Evolutionary conservation across 2,888 invertebrate species (phyloP), one percentile per base, ranked within the genome.

Genomic region (Flexamia atlantica): DNA sequence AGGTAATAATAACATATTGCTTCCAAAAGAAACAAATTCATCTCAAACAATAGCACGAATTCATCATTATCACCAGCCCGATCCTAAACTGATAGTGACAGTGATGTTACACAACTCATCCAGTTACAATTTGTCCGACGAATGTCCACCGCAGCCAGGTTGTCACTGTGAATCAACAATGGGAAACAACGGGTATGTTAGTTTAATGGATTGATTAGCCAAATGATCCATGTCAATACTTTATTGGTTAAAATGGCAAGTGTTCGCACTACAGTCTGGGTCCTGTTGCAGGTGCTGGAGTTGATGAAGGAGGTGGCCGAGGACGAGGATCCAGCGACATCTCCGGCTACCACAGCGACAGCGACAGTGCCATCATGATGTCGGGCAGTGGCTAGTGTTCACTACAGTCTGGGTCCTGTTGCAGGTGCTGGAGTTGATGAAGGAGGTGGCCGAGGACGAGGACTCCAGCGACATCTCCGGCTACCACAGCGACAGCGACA

Each of bases 401-500:
- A n/a, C n/a, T n/a, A n/a, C n/a, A n/a, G n/a, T n/a, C n/a, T n/a
- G n/a, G n/a, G n/a, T n/a, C n/a, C 4, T 80, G 50, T n/a, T 85
- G 50, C 84, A 88, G 83, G 95, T 97, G 17, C 91, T 97, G 87
- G 93, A 95, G 36, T 92, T 97, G 90, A 96, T 97, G 95, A 90
- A 90, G 88, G 92, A 91, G 87, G 90, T 40, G 90, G 30, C 90
- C 1, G 91, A 90, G 81, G 90, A 90, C 72, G 91, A 91, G 81
- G 90, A 90, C 88, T 92, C 92, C 87, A 96, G 96, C 88, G 96
- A 97, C 87, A 90, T 92, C 85, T 91, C 91, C 87, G 96, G 96
- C 20, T 97, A 97, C 90, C 96, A 97, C 89, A 96, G 96, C 0
- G 97, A 96, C 90, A 94, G 95, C 20, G 96, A 96, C 87, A 91